Evolutionary conservation across 2,888 invertebrate genomes (phyloP).

Genomic region (Standfussiana lucernea): DNA sequence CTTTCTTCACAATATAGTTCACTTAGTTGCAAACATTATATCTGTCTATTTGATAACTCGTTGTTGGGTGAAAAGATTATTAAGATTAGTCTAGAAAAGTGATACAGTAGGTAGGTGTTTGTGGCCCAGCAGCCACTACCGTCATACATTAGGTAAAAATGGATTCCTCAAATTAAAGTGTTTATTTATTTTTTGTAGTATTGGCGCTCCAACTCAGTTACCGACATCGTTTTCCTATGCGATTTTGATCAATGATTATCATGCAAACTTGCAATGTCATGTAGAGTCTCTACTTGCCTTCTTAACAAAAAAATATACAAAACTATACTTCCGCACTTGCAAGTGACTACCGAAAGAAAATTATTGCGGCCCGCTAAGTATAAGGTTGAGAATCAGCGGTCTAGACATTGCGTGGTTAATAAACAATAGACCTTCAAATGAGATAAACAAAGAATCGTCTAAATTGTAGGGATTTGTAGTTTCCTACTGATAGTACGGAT

Average conservation of each 20-base stretch:
- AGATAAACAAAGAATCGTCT: slow-evolving; percentile 30
- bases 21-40: neutral
- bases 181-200: neutral
- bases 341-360: neutral
- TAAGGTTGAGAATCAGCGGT: slow-evolving; percentile 10
- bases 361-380: neutral
- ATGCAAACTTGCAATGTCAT: neutral
- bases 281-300: neutral
- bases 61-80: neutral
- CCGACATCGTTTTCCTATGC: neutral
- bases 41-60: neutral
- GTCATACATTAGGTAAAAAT: neutral
- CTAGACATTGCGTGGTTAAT: slow-evolving; percentile 33
- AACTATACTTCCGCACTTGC: neutral
- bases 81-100: neutral
- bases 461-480: slow-evolving; percentile 35
- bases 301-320: neutral
- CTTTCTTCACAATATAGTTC: slow-evolving; percentile 7
- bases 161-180: neutral
- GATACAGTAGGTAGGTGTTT: neutral
- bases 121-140: neutral
- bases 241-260: neutral
- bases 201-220: slow-evolving; percentile 28
- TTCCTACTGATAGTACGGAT: slow-evolving; percentile 39
- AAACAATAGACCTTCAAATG: slow-evolving; percentile 11